Percentiles rank a stretch among this genome's conserved stretches.
These are phyloP conservation scores for Glyptemys insculpta DNA, from an alignment of 2,797 vertebrate species.

Conservation along the genomic window DNA sequence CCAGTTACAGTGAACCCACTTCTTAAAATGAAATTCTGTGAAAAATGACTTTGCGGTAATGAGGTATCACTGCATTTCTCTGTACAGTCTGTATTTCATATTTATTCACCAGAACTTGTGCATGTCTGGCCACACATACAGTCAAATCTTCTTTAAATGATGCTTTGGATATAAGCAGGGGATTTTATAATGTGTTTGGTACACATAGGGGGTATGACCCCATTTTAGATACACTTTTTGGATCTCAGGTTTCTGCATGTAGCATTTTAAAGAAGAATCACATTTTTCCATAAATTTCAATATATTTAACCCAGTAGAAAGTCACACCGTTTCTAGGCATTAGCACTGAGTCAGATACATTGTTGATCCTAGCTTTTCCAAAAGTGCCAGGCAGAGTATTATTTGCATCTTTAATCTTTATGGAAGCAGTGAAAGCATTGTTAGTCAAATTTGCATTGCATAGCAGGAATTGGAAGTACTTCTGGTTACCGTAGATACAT, in stretches of 20 bases:
- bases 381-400: conserved; percentile 21
- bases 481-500: conserved; percentile 37
- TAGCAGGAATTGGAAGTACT: background rate
- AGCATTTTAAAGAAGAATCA: background rate
- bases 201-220: background rate
- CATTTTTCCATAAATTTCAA: background rate
- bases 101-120: background rate
- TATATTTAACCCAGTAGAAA: background rate
- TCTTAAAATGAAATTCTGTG: conserved; percentile 25
- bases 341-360: background rate
- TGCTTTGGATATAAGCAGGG: background rate
- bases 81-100: conserved; percentile 22
- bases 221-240: background rate
- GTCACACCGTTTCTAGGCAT: background rate
- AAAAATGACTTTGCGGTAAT: conserved; percentile 41
- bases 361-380: conserved; percentile 13
- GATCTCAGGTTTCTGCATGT: conserved; percentile 5
- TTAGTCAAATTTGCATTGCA: conserved; percentile 46
- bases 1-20: background rate
- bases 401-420: conserved; percentile 53
- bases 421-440: conserved; percentile 37
- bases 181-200: background rate
- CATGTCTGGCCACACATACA: background rate
- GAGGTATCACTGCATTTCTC: background rate
- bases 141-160: conserved; percentile 8